Base-by-base conservation (phyloP, 2,797 vertebrate species). In the Enteromius trimaculatus region DNA sequence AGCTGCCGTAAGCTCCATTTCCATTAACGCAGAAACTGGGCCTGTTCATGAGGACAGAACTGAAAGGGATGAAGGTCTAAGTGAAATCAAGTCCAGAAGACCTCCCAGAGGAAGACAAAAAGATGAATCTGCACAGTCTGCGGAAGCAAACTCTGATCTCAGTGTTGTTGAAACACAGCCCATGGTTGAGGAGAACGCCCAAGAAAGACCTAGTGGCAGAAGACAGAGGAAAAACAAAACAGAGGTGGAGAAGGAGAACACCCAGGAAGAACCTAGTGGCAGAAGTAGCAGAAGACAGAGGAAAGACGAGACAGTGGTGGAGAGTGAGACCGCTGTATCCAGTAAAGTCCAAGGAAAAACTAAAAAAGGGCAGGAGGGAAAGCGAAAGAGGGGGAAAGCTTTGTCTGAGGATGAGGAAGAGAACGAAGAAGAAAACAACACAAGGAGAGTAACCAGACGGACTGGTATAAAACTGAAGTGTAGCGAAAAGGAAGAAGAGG, bases 371-470 rank as follows among this genome's bases (percentile, higher is more conserved):
- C 82, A 42, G 79, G 80, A 87, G 37, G 79, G 64, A 34, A 64
- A 84, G 37, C 84, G 79, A 31, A 80, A 85, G 68, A 88, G 64
- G 80, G 65, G 65, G 17, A 90, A 80, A 76, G 29, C 42, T 0
- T 69, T 49, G 44, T 79, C 79, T 69, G 86, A 87, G 70, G 89
- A 88, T 14, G 82, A 87, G 14, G 88, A 84, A 44, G 86, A 89
- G 11, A 78, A 84, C 60, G 89, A 87, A 23, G 79, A 88, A 17
- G 87, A 88, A 78, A 77, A 39, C 53, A 65, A 17, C 37, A 29
- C 13, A 23, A 53, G 17, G 75, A 84, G 34, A 29, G 19, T 37
- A 49, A 68, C 53, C 53, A 86, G 79, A 74, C 42, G 42, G 81
- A 83, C 60, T 31, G 58, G 69, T 47, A 21, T 65, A 10, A 84